A percentile compares a stretch with the other conserved stretches of the same genome.
phyloP scores from a whole-genome alignment of 2,888 invertebrate genomes.

The Hirtodrosophila duncani region DNA sequence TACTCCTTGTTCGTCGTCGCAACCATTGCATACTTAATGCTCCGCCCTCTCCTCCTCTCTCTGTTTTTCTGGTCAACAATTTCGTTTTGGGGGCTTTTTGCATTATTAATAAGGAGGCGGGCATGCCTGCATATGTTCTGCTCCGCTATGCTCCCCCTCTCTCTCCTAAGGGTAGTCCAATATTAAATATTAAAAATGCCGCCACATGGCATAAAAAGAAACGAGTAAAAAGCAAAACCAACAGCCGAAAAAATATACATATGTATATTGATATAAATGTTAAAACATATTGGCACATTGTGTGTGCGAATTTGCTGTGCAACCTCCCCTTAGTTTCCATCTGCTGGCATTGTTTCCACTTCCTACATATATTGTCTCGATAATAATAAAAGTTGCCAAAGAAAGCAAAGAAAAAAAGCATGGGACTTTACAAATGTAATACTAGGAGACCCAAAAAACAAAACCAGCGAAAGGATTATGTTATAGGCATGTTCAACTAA shows the following conservation, averaged over 20 bases:
- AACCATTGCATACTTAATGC: too few relatives aligned
- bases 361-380: not conserved
- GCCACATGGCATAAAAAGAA: slow-evolving; percentile 58
- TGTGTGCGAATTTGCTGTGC: slow-evolving; percentile 8
- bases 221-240: slow-evolving; percentile 5
- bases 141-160: not conserved
- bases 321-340: not conserved
- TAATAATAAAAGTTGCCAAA: too few relatives aligned
- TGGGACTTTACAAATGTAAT: slow-evolving; percentile 61
- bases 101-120: slow-evolving; percentile 63
- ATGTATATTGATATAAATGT: slow-evolving; percentile 71
- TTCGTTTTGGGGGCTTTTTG: slow-evolving; percentile 36
- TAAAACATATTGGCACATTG: slow-evolving; percentile 71
- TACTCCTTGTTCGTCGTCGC: not conserved
- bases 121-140: slow-evolving; percentile 40
- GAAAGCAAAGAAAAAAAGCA: slow-evolving; percentile 32
- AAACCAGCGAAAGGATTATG: too few relatives aligned
- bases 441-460: slow-evolving; percentile 8
- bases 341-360: slow-evolving; percentile 10
- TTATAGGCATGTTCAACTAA: too few relatives aligned
- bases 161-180: slow-evolving; percentile 10
- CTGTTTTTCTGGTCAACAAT: slow-evolving; percentile 34
- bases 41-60: not conserved
- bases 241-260: slow-evolving; percentile 1
- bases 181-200: slow-evolving; percentile 68